phyloP scores from a whole-genome alignment of 2,888 invertebrate species.

The Chymomyza procnemis region DNA sequence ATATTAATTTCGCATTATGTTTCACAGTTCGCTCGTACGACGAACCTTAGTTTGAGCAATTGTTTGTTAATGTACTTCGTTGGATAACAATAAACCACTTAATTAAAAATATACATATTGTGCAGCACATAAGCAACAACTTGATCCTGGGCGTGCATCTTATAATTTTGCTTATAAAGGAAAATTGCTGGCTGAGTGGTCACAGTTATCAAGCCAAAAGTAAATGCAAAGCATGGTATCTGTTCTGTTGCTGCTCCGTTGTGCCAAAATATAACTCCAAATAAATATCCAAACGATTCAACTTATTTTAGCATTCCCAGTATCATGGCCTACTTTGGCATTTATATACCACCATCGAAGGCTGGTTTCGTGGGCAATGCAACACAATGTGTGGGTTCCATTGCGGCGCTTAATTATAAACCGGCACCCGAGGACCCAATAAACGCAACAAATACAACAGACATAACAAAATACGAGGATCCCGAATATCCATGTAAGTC shows the following conservation, averaged over 20 bases:
- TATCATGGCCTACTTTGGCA: conserved; percentile 52
- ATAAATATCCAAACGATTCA: no score
- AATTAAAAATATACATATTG: not conserved
- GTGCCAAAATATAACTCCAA: not conserved
- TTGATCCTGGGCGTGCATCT: no score
- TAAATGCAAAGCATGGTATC: no score
- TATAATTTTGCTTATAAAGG: no score
- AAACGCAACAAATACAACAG: conserved; percentile 1
- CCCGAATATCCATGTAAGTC: conserved; percentile 66
- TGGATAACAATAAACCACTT: not conserved
- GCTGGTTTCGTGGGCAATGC: conserved; percentile 52
- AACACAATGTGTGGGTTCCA: conserved; percentile 51
- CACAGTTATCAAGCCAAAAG: no score
- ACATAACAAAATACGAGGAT: conserved; percentile 40
- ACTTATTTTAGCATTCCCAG: not conserved
- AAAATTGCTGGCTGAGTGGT: no score
- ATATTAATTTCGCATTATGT: not conserved
- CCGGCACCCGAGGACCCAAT: conserved; percentile 9
- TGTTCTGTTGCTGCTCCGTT: not conserved
- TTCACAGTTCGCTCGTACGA: not conserved
- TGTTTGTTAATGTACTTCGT: no score
- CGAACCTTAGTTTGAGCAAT: not conserved
- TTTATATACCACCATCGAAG: conserved; percentile 55
- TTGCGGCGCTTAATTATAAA: conserved; percentile 48
- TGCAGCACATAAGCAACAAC: no score